Base-by-base conservation (phyloP, 2,888 invertebrate species). In the Ophion ellenae region DNA sequence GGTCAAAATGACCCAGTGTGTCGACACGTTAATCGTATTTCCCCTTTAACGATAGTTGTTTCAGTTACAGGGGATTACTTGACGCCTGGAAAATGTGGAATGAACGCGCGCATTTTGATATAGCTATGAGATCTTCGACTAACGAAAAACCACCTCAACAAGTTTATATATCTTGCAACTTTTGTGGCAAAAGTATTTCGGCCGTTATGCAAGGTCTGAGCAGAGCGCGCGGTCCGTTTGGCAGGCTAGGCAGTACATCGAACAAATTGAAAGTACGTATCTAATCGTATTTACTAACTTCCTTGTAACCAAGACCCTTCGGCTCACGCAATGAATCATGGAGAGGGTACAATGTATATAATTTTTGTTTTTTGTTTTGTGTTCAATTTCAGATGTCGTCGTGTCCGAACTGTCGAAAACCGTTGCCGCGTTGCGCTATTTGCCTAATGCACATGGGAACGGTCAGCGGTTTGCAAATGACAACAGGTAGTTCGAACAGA, bases 391-490 rank as follows among this genome's bases (percentile, higher is more conserved):
- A 97, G 96, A 96, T 98, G 92, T 97, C 98, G 7, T 97, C 98
- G 63, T 99, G 99, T 92, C 98, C 99, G 28, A 97, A 97, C 94
- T 99, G 99, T 94, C 96, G 98, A 86, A 99, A 99, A 95, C 99
- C 99, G 6, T 95, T 99, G 90, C 99, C 99, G 0, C 96, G 99
- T 77, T 99, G 99, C 95, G 97, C 98, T 3, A 97, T 99, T 90
- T 99, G 99, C 94, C 95, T 98, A 81, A 96, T 98, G 94, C 97
- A 99, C 94, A 97, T 99, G 97, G 99, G 99, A 82, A 98, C 98
- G 87, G 93, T 93, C 5, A 94, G 94, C 73, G 93, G 94, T n/a
- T 85, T 93, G 53, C 94, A 93, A 85, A 90, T 91, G 71, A 91
- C 91, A 6, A 90, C 92, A 2, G 88, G 90, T 10, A 89, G 88